A percentile compares a stretch with the other conserved stretches of the same genome.
These are phyloP conservation scores for Noctua janthe DNA, from an alignment of 2,888 invertebrate species.

Conservation along the genomic window DNA sequence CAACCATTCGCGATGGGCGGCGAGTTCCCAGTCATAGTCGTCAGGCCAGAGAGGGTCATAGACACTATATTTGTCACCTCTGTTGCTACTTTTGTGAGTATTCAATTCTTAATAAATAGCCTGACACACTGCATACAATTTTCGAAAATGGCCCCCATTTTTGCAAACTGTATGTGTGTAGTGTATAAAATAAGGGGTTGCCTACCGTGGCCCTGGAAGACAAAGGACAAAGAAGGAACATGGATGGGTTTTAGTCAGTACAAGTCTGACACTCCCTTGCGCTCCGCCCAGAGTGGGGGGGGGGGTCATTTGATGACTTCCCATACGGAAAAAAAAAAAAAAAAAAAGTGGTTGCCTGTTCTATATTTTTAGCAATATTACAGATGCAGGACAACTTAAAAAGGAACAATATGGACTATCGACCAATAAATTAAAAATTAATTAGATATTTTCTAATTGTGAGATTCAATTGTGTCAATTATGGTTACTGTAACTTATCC, in stretches of 20 bases:
- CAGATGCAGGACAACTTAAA: not conserved
- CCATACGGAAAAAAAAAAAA: too few relatives aligned
- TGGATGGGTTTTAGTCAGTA: too few relatives aligned
- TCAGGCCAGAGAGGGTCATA: slow-evolving; percentile 91
- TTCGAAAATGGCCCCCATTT: too few relatives aligned
- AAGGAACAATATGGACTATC: not conserved
- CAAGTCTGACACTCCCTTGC: not conserved
- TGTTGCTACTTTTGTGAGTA: slow-evolving; percentile 92
- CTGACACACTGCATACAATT: not conserved
- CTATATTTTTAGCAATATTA: not conserved
- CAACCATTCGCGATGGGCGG: slow-evolving; percentile 68
- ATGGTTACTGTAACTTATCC: not conserved
- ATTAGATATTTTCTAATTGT: not conserved
- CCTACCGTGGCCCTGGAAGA: too few relatives aligned
- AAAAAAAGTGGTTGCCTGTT: not conserved
- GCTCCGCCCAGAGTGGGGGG: too few relatives aligned
- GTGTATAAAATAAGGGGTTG: not conserved
- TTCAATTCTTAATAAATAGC: not conserved
- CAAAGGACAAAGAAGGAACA: too few relatives aligned
- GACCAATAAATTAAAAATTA: not conserved
- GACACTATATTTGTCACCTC: slow-evolving; percentile 94
- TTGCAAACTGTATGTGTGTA: not conserved
- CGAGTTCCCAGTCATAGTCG: slow-evolving; percentile 88
- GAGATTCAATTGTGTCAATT: not conserved
- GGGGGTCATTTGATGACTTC: too few relatives aligned